A percentile compares a stretch with the other conserved stretches of the same genome.
Evolutionary conservation across 2,113 vertebrate species (phyloP).

Genomic region (Oreotragus oreotragus): DNA sequence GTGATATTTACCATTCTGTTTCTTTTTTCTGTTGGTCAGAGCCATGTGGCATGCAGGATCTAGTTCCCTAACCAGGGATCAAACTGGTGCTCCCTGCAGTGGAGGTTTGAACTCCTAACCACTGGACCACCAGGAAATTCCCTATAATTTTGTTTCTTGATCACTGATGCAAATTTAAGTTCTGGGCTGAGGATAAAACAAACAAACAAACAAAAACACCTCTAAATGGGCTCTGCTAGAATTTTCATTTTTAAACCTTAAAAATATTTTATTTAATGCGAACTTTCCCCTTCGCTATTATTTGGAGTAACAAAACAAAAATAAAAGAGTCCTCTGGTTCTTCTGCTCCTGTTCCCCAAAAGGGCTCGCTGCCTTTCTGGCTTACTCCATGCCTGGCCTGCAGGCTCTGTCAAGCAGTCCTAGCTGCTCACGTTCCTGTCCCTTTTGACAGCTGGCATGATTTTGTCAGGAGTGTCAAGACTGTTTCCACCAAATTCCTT

Average conservation of each 20-base stretch:
- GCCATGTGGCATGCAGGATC: neutral
- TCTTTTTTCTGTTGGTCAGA: neutral
- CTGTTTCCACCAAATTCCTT: neutral
- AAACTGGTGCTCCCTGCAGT: neutral
- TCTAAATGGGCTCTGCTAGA: neutral
- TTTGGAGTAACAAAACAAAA: neutral
- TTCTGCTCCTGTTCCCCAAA: fast-evolving
- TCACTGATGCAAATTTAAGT: neutral
- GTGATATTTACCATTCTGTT: neutral
- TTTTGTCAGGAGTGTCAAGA: neutral
- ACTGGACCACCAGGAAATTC: neutral
- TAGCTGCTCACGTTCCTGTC: neutral
- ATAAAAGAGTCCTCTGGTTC: neutral
- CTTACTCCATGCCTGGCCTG: too few species aligned
- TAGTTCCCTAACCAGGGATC: neutral
- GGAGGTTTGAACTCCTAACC: neutral
- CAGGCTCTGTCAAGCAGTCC: neutral
- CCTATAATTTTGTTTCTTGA: neutral
- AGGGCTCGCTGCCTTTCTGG: neutral
- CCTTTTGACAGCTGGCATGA: neutral
- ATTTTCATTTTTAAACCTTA: neutral
- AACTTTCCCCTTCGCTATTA: neutral
- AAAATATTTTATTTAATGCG: neutral
- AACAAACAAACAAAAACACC: neutral
- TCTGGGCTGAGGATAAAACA: neutral